Evolutionary conservation across 2,113 vertebrate genomes (phyloP), one percentile per base, ranked within the genome.

Genomic region (Oceanites oceanicus): DNA sequence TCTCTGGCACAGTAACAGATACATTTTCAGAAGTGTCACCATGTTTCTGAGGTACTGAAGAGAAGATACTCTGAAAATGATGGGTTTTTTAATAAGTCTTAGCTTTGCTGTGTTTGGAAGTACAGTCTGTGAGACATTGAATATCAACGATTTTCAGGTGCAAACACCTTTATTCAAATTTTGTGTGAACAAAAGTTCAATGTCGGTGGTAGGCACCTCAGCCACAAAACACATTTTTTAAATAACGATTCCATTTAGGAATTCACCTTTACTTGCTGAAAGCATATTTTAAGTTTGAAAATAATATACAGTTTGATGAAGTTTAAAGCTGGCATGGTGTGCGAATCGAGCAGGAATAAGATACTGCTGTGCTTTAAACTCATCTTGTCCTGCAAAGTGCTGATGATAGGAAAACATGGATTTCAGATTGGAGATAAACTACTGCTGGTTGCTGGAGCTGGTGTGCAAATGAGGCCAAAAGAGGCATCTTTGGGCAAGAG

Each of bases 101-200:
- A 4, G 26, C 19, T 70, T 36, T 59, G 27, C 45, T 65, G 20
- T 49, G 10, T 17, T 63, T 68, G 50, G 30, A 63, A 68, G 61
- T 36, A 16, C 2, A 4, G 49, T 21, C 40, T 1, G 8, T 9
- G n/a, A 77, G 62, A 18, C 11, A 3, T 1, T 5, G 26, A 58
- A 22, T 32, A 63, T 68, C 63, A 47, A 23, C 5, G 30, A 7
- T 49, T 56, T 67, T 50, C 47, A 50, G 15, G 53, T 34, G 49
- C 19, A 2, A 70, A 58, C 4, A 55, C 18, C 10, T 66, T 61
- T 32, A 27, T 53, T 27, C 68, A 38, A 19, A 34, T 15, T 10
- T 14, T 10, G 4, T 15, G 52, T 21, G 49, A 68, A 36, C 29
- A 42, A 10, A 72, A 52, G n/a, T 32, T 30, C 36, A 8, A 4